Conservation (phyloP, 1,140 invertebrate species). For the Zelostemma sp. region DNA sequence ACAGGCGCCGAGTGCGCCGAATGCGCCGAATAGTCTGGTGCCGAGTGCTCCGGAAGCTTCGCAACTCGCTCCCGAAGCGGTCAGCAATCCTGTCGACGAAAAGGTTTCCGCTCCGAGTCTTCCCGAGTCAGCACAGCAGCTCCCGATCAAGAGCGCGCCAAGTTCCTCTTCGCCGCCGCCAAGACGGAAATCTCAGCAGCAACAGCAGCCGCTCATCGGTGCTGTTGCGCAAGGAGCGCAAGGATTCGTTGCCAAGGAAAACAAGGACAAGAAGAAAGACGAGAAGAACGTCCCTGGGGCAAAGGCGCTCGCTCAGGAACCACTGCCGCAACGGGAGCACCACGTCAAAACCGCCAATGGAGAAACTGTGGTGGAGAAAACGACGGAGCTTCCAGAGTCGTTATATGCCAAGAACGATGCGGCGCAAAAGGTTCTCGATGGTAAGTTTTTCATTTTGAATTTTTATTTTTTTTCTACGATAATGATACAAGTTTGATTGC, state of each 20-base stretch:
- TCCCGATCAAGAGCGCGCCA: conserved; percentile 46
- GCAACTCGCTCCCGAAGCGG: conserved; percentile 1
- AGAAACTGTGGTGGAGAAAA: conserved; percentile 45
- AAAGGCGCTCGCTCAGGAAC: conserved; percentile 36
- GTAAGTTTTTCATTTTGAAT: conserved; percentile 51
- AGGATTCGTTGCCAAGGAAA: conserved; percentile 39
- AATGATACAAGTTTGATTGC: too few species aligned
- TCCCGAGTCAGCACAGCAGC: too few species aligned
- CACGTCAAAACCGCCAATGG: conserved; percentile 56
- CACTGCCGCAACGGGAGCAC: conserved; percentile 45
- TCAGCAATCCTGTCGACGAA: too few species aligned
- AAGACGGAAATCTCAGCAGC: conserved; percentile 54
- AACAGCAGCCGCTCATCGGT: neutral
- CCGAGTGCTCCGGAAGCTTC: conserved; percentile 34
- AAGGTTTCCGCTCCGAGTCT: conserved; percentile 46
- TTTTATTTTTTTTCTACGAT: conserved; percentile 10
- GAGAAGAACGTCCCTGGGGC: conserved; percentile 44
- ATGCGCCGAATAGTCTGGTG: too few species aligned
- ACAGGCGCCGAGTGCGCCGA: too few species aligned
- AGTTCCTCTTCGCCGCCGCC: conserved; percentile 53
- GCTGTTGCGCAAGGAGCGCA: conserved; percentile 13
- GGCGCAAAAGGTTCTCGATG: conserved; percentile 52
- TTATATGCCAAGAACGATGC: conserved; percentile 38
- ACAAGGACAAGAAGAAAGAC: conserved; percentile 55
- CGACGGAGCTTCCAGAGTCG: conserved; percentile 35